phyloP scores from a whole-genome alignment of 2,888 invertebrate genomes.

The Andrena marginata region DNA sequence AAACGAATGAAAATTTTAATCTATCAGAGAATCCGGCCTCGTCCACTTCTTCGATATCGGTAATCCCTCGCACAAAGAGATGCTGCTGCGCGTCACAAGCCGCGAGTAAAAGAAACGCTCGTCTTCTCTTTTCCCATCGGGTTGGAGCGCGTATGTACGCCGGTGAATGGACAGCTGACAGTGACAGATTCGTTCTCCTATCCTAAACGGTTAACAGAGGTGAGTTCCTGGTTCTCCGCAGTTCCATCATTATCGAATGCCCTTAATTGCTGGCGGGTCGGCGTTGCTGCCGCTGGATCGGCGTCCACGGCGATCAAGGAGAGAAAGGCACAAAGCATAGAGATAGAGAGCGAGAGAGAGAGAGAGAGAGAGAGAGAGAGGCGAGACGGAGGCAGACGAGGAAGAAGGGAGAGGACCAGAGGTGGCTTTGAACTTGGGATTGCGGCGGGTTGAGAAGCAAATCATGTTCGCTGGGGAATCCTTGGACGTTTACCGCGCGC shows the following conservation, averaged over 20 bases:
- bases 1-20: no score
- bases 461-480: conserved; percentile 63
- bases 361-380: background rate
- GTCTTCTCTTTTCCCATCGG: conserved; percentile 51
- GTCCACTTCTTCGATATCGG: background rate
- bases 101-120: conserved; percentile 23
- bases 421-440: conserved; percentile 70
- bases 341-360: background rate
- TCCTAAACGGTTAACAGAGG: conserved; percentile 56
- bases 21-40: no score
- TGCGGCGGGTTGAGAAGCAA: conserved; percentile 65
- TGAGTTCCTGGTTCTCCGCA: conserved; percentile 53
- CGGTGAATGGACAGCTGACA: conserved; percentile 69
- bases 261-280: conserved; percentile 69
- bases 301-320: conserved; percentile 6
- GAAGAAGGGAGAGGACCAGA: conserved; percentile 15
- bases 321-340: conserved; percentile 10
- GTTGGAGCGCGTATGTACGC: conserved; percentile 36
- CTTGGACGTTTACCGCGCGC: conserved; percentile 59
- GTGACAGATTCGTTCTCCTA: conserved; percentile 68
- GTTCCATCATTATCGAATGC: conserved; percentile 72
- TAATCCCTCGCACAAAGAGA: background rate
- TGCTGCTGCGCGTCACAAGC: background rate
- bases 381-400: background rate
- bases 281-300: conserved; percentile 24